phyloP scores from a whole-genome alignment of 2,888 invertebrate genomes.

The Empis stercorea region DNA sequence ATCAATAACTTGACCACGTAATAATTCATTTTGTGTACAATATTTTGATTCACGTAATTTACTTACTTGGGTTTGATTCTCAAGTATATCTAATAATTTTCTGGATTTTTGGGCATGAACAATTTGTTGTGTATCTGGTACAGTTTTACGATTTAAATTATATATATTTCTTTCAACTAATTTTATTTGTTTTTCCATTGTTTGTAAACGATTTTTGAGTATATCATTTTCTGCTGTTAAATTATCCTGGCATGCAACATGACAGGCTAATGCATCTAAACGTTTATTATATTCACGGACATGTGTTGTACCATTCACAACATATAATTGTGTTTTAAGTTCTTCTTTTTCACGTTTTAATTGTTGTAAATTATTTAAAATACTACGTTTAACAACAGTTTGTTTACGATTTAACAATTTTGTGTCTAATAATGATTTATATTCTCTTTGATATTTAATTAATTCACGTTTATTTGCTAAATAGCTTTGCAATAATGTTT shows the following conservation, averaged over 20 bases:
- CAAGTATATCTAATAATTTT: slow-evolving; percentile 25
- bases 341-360: slow-evolving; percentile 22
- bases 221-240: slow-evolving; percentile 24
- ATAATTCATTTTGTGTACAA: slow-evolving; percentile 24
- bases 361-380: slow-evolving; percentile 24
- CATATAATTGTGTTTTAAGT: slow-evolving; percentile 28
- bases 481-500: slow-evolving; percentile 17
- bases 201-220: slow-evolving; percentile 23
- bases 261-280: slow-evolving; percentile 23
- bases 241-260: slow-evolving; percentile 29
- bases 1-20: slow-evolving; percentile 25
- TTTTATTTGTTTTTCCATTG: slow-evolving; percentile 27
- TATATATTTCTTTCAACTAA: slow-evolving; percentile 27
- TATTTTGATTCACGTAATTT: slow-evolving; percentile 29
- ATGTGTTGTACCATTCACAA: slow-evolving; percentile 26
- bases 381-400: slow-evolving; percentile 25
- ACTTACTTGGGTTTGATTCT: slow-evolving; percentile 30
- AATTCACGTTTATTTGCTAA: slow-evolving; percentile 26
- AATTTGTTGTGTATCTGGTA: slow-evolving; percentile 30
- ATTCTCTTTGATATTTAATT: slow-evolving; percentile 28
- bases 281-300: slow-evolving; percentile 18
- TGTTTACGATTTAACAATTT: slow-evolving; percentile 26
- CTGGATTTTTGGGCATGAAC: slow-evolving; percentile 22
- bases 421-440: slow-evolving; percentile 26
- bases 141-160: slow-evolving; percentile 26